phyloP scores from a whole-genome alignment of 2,888 invertebrate genomes.

The Aspidiotus destructor region DNA sequence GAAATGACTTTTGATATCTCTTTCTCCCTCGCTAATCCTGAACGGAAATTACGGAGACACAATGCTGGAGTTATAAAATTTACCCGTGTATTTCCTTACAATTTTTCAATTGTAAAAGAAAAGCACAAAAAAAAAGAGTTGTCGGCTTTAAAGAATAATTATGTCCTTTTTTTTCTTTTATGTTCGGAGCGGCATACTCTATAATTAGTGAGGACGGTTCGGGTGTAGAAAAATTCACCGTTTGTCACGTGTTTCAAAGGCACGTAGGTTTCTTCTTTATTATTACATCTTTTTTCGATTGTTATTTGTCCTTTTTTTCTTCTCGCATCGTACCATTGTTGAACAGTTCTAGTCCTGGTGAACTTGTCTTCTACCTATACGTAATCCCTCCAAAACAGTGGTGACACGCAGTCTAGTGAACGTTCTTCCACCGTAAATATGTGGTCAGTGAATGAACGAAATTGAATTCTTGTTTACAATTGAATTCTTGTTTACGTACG shows the following conservation, averaged over 20 bases:
- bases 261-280: background rate
- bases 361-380: no score
- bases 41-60: conserved; percentile 4
- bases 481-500: no score
- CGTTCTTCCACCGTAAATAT: no score
- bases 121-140: background rate
- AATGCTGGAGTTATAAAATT: background rate
- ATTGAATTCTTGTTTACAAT: no score
- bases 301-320: no score
- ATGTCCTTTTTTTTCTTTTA: background rate
- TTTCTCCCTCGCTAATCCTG: conserved; percentile 1
- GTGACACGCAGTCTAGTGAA: no score
- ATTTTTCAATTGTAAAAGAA: background rate
- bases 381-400: no score
- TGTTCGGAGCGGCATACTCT: background rate
- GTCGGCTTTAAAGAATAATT: background rate
- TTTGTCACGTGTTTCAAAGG: background rate
- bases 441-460: no score
- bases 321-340: no score
- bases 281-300: no score
- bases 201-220: background rate
- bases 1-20: background rate
- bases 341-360: no score
- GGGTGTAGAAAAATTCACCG: background rate
- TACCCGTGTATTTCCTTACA: background rate